Conservation (phyloP, 2,797 vertebrate genomes). For the Scomberomorus guttatus region DNA sequence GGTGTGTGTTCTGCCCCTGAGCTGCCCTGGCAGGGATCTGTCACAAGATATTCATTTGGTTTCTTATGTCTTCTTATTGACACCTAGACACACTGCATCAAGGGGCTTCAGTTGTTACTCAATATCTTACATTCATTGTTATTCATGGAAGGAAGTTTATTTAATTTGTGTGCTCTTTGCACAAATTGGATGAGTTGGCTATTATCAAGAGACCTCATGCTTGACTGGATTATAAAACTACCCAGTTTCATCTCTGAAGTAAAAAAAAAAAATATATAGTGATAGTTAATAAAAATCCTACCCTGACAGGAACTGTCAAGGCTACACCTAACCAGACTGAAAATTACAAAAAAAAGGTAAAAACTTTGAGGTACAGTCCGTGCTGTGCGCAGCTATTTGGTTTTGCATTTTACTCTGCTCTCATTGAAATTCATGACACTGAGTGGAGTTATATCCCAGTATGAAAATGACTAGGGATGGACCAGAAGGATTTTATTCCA, state of each 20-base stretch:
- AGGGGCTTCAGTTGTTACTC: neutral
- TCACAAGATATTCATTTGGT: constrained; percentile 15
- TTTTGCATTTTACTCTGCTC: constrained; percentile 27
- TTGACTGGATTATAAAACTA: constrained; percentile 30
- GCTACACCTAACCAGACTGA: constrained; percentile 16
- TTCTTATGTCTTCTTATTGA: constrained; percentile 10
- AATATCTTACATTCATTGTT: constrained; percentile 20
- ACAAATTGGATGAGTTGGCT: constrained; percentile 31
- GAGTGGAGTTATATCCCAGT: constrained; percentile 27
- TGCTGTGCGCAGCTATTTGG: constrained; percentile 3
- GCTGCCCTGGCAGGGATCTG: constrained; percentile 9
- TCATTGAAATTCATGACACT: constrained; percentile 56
- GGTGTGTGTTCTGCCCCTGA: neutral
- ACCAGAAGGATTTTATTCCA: constrained; percentile 5
- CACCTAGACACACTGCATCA: neutral
- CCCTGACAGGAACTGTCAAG: constrained; percentile 24
- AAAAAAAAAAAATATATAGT: constrained; percentile 10
- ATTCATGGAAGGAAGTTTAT: constrained; percentile 33
- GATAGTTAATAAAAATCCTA: constrained; percentile 33
- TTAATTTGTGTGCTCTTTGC: constrained; percentile 32
- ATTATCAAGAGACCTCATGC: constrained; percentile 43
- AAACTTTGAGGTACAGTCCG: neutral
- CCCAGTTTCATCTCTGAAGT: constrained; percentile 20
- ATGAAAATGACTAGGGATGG: constrained; percentile 8
- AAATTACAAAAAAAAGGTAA: constrained; percentile 2